These are phyloP conservation scores for Todiramphus saurophagus DNA, from an alignment of 2,113 vertebrate genomes.

Conservation along the genomic window DNA sequence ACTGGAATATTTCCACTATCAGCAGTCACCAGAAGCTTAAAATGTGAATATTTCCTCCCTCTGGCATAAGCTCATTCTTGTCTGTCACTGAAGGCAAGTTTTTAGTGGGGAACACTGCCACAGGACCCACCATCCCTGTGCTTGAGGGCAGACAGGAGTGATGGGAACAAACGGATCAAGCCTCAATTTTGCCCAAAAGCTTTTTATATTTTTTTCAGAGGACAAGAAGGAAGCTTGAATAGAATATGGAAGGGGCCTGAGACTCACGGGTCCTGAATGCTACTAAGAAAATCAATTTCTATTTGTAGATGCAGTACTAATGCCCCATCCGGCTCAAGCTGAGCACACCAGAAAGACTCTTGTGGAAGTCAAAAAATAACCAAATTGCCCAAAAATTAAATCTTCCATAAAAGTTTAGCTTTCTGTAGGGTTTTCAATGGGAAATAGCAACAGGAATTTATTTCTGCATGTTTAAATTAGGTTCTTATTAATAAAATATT, in stretches of 20 bases:
- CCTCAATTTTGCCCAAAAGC: neutral
- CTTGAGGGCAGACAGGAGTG: neutral
- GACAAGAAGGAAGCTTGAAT: neutral
- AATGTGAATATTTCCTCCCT: neutral
- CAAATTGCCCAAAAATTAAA: neutral
- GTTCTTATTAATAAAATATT: neutral
- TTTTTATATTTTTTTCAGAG: neutral
- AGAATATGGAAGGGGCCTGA: neutral
- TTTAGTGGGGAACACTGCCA: neutral
- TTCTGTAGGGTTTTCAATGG: neutral
- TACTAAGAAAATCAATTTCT: neutral
- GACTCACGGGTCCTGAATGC: neutral
- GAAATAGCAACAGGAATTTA: neutral
- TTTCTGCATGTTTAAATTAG: neutral
- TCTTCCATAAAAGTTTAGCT: neutral
- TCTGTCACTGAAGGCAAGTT: neutral
- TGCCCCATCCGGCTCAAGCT: neutral
- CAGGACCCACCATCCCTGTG: neutral
- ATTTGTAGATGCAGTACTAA: neutral
- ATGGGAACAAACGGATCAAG: neutral
- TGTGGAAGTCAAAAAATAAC: neutral
- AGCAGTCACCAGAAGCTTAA: neutral
- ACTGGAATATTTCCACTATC: neutral
- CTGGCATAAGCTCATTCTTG: fast-evolving
- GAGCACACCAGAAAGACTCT: neutral